Evolutionary conservation across 1,140 invertebrate species (phyloP), one percentile per base, ranked within the genome.

Genomic region (Leptinotarsa undecemlineata): DNA sequence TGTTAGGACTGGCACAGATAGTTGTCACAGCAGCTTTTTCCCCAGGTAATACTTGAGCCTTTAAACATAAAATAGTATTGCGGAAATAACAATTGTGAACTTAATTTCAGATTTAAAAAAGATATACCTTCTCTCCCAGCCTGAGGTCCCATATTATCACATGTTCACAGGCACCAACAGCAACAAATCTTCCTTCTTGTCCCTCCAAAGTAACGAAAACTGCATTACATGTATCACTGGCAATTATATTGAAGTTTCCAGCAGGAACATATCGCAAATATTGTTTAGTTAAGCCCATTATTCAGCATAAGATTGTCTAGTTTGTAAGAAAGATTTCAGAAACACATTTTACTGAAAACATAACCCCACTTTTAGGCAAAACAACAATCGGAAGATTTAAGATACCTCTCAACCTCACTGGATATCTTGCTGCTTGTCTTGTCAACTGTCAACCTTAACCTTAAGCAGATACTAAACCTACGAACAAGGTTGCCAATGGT

Each of bases 241-340:
- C 90, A 75, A 98, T 92, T 63, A 98, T 89, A 84, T 97, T 97
- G 86, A 96, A 95, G 80, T 91, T 92, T 48, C 93, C 91, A 68
- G 91, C 91, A 15, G 93, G 90, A 14, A 89, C 89, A 86, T 96
- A 99, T 66, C 95, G 91, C 71, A 98, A 88, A 90, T 99, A 99
- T 87, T 99, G 95, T 84, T 98, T 98, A 21, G 97, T 99, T 78
- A 99, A 86, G 75, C 96, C 96, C 97, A 99, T 99, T 79, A 15
- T 64, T 19, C n/a, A 57, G 33, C 33, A 42, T 42, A 42, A 42
- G 33, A 57, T 17, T 57, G 5, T 14, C n/a, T 57, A 57, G 4
- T 57, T 57, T 57, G 6, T 57, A 57, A 17, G n/a, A 17, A 17
- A 57, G 15, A 17, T 57, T 57, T 57, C n/a, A 20, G 26, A 20